Evolutionary conservation across 2,113 vertebrate genomes (phyloP), one percentile per base, ranked within the genome.

Genomic region (Mystacornis crossleyi): DNA sequence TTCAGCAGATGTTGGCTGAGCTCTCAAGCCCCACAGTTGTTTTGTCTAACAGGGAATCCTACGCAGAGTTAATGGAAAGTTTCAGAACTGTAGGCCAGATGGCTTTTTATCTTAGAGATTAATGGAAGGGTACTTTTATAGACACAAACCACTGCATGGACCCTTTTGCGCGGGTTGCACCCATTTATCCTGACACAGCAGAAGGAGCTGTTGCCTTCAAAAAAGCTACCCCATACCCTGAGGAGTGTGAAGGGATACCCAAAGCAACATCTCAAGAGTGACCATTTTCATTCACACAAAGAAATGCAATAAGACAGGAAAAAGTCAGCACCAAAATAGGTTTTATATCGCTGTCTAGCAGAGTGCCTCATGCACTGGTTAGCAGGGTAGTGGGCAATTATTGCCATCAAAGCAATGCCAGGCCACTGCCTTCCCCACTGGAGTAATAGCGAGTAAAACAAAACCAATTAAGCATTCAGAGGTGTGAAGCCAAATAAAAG

Each of bases 401-500:
- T 57, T 73, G 50, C 36, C 67, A 54, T 6, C 51, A 31, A 70
- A 86, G 34, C 20, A 86, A 42, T 53, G 48, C 43, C 20, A 54
- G 45, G 33, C 33, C 17, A 33, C 40, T 72, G 20, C 43, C 26
- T 53, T 95, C 65, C 51, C 77, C 51, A 31, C 29, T 36, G 65
- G 53, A 91, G 11, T 28, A 89, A 72, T 5, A 90, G 29, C 65
- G 84, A 64, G 60, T 26, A 55, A 95, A 95, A 43, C 72, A 21
- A 34, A 95, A 72, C 36, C 33, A 45, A 94, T 93, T 78, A 95
- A 81, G 69, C 61, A 92, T 84, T 94, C 72, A 96, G 77, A 86
- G 53, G 86, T 89, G 89, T 91, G 86, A 94, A 92, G 61, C n/a
- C 57, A n/a, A 89, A 86, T 87, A 89, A 95, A 95, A 81, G 65